Percentiles rank a stretch among this genome's conserved stretches.
These are phyloP conservation scores for Hydrophis major DNA, from an alignment of 2,797 vertebrate species.

Conservation along the genomic window DNA sequence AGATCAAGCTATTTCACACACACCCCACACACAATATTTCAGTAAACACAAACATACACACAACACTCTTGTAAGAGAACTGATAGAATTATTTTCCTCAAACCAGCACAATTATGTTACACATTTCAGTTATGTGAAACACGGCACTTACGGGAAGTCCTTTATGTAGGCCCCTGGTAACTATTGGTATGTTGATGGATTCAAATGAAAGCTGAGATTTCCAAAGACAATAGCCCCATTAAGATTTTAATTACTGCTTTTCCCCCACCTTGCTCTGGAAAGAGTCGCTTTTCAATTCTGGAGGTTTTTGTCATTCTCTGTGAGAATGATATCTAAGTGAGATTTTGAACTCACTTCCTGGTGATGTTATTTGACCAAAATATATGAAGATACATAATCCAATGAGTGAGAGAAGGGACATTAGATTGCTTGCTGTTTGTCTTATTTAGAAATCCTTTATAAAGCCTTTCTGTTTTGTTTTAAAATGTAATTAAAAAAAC, in stretches of 20 bases:
- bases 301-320: constrained; percentile 49
- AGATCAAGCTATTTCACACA: constrained; percentile 61
- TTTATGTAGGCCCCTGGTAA: constrained; percentile 38
- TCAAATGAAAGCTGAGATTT: constrained; percentile 34
- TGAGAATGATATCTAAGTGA: constrained; percentile 57
- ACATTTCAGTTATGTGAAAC: constrained; percentile 44
- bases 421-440: neutral
- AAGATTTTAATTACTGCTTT: constrained; percentile 57
- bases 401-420: neutral
- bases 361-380: constrained; percentile 61
- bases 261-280: neutral
- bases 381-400: constrained; percentile 30
- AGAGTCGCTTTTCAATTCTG: constrained; percentile 50
- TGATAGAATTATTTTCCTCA: constrained; percentile 23
- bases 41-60: neutral
- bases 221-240: constrained; percentile 29
- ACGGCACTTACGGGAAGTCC: constrained; percentile 36
- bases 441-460: neutral
- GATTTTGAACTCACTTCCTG: constrained; percentile 60
- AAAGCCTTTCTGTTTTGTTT: neutral
- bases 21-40: constrained; percentile 45
- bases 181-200: constrained; percentile 17
- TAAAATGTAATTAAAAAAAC: neutral
- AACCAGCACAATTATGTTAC: constrained; percentile 53
- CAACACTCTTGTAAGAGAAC: neutral